Evolutionary conservation across 2,113 vertebrate genomes (phyloP), one percentile per base, ranked within the genome.

Genomic region (Myrmecobius fasciatus): DNA sequence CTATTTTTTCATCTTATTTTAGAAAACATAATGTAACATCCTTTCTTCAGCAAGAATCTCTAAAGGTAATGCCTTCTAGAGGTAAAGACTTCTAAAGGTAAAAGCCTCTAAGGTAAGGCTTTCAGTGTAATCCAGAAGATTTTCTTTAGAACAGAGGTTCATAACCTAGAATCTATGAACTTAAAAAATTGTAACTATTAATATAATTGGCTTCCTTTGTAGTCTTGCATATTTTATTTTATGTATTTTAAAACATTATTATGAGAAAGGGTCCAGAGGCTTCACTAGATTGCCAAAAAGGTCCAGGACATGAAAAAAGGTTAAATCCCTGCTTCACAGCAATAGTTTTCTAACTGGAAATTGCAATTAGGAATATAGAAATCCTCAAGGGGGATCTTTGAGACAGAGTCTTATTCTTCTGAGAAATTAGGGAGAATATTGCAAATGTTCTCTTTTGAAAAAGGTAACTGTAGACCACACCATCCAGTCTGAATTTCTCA

Each of bases 311-410:
- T 24, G 67, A 83, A 83, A 83, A 83, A 83, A 43, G 7, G 36
- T 89, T 90, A 90, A 97, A 2, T 83, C 36, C 8, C n/a, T 11
- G 14, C 22, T 96, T 95, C 94, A 20, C 20, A 24, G n/a, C 17
- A 83, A 83, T 83, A 8, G 31, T 83, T 26, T 26, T 94, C 43
- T 53, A 31, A 31, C 88, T 60, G 2, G 25, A 26, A 11, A 56
- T 53, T 92, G 36, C 24, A 52, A 56, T 96, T 83, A 12, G 36
- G 48, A 0, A 36, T 90, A 10, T 92, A 7, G 53, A 93, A 75
- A 52, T 10, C 89, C n/a, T 91, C 49, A 12, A 67, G 22, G 14
- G 54, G 36, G 48, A 20, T 92, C 8, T 28, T 93, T 88, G 36
- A 46, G 14, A 60, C 17, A 3, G 20, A 90, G 91, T 22, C 49